These are phyloP conservation scores for Lophochroa leadbeateri DNA, from an alignment of 2,113 vertebrate species.

Conservation along the genomic window DNA sequence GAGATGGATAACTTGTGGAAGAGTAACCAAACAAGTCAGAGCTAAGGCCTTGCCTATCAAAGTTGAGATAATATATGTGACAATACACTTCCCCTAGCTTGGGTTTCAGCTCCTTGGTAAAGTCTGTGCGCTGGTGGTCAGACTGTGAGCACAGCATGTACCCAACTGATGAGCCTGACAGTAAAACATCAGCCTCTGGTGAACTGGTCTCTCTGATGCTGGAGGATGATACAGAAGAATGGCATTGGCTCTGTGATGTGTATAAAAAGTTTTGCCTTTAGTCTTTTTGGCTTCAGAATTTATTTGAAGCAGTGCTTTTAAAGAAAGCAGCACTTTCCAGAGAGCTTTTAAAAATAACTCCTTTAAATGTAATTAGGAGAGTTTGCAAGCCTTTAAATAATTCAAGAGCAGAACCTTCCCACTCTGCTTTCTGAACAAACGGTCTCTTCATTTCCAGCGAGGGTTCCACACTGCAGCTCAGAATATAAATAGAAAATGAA, in stretches of 20 bases:
- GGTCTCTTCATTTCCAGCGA: constrained; percentile 1
- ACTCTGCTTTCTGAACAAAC: constrained; percentile 43
- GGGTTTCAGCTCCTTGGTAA: background rate
- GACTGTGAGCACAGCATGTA: background rate
- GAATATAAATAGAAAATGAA: constrained; percentile 57
- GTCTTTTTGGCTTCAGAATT: background rate
- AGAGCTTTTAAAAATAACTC: background rate
- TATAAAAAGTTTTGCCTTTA: background rate
- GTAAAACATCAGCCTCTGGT: background rate
- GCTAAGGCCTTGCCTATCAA: background rate
- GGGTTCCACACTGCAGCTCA: constrained; percentile 22
- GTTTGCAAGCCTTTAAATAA: constrained; percentile 46
- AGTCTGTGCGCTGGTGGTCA: background rate
- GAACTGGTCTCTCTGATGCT: background rate
- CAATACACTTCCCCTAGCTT: background rate
- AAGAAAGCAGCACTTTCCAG: background rate
- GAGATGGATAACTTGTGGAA: background rate
- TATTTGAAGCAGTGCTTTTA: background rate
- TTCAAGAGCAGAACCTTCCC: constrained; percentile 29
- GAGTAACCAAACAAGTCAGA: background rate
- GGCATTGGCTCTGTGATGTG: background rate
- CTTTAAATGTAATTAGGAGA: constrained; percentile 22
- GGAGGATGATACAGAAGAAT: background rate
- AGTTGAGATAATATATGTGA: background rate
- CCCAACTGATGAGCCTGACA: background rate